Evolutionary conservation across 2,888 invertebrate genomes (phyloP).

Genomic region (Drosophila borealis): DNA sequence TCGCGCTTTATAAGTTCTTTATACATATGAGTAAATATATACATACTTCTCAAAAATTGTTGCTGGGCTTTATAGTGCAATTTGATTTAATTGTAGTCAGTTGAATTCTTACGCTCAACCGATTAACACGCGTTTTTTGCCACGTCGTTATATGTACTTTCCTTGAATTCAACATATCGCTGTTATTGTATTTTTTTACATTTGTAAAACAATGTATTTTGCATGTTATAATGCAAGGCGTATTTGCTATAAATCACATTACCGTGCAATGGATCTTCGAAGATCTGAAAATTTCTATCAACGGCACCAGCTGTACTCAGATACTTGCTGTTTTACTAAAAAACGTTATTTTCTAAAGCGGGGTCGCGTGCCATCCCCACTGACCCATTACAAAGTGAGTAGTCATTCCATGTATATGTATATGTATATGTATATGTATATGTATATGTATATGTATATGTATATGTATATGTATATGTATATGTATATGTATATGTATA

Average conservation of each 20-base stretch:
- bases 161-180: background rate
- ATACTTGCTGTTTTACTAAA: conserved; percentile 20
- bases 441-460: no score
- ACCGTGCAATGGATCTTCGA: conserved; percentile 13
- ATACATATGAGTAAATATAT: conserved; percentile 21
- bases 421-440: background rate
- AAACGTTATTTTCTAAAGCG: conserved; percentile 11
- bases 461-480: no score
- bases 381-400: conserved; percentile 33
- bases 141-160: background rate
- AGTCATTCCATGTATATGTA: background rate
- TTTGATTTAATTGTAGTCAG: conserved; percentile 60
- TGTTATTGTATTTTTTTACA: background rate
- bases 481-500: no score
- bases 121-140: conserved; percentile 38
- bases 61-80: conserved; percentile 37
- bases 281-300: conserved; percentile 25
- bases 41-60: conserved; percentile 42
- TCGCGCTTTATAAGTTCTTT: conserved; percentile 27
- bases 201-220: conserved; percentile 44
- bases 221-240: conserved; percentile 30
- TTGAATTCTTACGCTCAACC: conserved; percentile 51
- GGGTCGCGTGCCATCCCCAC: background rate
- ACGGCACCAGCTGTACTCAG: conserved; percentile 11
- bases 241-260: conserved; percentile 38